These are phyloP conservation scores for Cairina moschata DNA, from an alignment of 2,113 vertebrate genomes.

Conservation along the genomic window DNA sequence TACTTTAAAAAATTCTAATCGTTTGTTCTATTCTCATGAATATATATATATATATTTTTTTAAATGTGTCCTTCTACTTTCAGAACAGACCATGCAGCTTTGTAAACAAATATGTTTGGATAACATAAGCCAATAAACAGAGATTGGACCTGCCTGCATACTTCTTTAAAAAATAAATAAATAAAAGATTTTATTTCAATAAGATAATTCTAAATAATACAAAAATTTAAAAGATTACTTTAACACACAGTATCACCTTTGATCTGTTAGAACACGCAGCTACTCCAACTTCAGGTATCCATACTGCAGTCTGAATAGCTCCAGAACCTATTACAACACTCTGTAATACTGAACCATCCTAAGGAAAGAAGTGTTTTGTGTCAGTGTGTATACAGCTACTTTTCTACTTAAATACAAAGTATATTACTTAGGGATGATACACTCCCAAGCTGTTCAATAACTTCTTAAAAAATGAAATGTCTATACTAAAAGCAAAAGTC, in stretches of 20 bases:
- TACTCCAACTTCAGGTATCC: slow-evolving; percentile 97
- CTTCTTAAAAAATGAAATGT: background rate
- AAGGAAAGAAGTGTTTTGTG: background rate
- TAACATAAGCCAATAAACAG: background rate
- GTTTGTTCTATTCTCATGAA: too few species aligned
- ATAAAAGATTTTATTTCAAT: background rate
- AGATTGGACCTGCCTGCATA: background rate
- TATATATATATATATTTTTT: too few species aligned
- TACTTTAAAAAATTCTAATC: too few species aligned
- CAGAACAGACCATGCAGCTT: background rate
- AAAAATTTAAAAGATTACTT: background rate
- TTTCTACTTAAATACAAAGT: background rate
- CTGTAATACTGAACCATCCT: slow-evolving; percentile 96
- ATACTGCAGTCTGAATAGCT: slow-evolving; percentile 91
- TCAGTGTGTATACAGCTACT: background rate
- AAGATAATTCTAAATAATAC: background rate
- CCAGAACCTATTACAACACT: slow-evolving; percentile 94
- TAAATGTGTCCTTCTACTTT: too few species aligned
- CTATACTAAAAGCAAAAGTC: background rate
- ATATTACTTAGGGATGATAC: background rate
- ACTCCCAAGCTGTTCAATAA: background rate
- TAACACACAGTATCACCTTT: slow-evolving; percentile 79
- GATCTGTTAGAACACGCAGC: slow-evolving; percentile 97
- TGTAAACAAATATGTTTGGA: background rate
- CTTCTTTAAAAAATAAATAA: background rate